Evolutionary conservation across 2,888 invertebrate species (phyloP), one percentile per base, ranked within the genome.

Genomic region (Oxytorus armatus): DNA sequence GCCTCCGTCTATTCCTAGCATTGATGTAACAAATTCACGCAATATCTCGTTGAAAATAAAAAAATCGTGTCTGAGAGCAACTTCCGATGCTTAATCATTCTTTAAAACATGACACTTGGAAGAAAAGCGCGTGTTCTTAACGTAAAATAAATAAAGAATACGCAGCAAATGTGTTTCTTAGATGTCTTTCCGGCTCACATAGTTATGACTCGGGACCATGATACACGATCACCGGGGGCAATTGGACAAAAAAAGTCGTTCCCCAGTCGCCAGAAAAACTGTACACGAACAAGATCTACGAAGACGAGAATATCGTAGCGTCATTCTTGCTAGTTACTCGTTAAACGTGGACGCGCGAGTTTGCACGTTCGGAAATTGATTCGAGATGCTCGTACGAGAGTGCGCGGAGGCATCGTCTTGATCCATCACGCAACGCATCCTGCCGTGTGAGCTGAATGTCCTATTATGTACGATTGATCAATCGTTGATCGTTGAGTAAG

Each of bases 391-490:
- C 57, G 53, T 25, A 47, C 63, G 55, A 33, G 21, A 7, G 18
- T 11, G 53, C 76, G n/a, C n/a, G n/a, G n/a, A n/a, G 47, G 63
- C 23, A 33, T 77, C 68, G 53, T 49, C 70, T 66, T 66, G 77
- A 77, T 77, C 70, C 65, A 77, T 72, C 77, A 72, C 70, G 72
- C 65, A 70, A 36, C 18, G 70, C 44, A 57, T 49, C 59, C n/a
- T n/a, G n/a, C n/a, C 55, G 70, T 57, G 70, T 49, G 47, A 65
- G 57, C 55, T 59, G 49, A 21, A 57, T 77, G 55, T 73, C 59
- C 68, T 44, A 51, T 66, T 53, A 59, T 47, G 11, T 29, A 63
- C 59, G 51, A 66, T 66, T 53, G 72, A 68, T 78, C 66, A 72
- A 77, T 72, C 55, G 42, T 51, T 51, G 21, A 29, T 51, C 29